Evolutionary conservation across 2,113 vertebrate species (phyloP).

Genomic region (Pogona vitticeps): DNA sequence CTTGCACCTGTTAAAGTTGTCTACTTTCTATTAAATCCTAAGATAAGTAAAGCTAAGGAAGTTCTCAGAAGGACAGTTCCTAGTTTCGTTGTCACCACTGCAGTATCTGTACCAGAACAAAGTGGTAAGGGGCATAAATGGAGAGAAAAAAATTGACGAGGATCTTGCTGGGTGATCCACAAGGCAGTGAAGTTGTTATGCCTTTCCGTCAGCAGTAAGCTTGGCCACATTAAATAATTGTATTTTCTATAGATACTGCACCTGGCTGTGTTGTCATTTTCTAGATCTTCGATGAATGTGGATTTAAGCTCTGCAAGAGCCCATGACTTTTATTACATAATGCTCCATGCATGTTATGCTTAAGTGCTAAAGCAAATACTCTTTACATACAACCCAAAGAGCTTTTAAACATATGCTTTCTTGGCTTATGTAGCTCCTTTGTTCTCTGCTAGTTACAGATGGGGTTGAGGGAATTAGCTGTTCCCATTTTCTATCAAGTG

Average conservation of each 20-base stretch:
- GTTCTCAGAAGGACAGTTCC: neutral
- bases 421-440: conserved; percentile 34
- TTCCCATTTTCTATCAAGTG: neutral
- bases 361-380: conserved; percentile 33
- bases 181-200: neutral
- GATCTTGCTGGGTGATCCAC: neutral
- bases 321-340: conserved; percentile 11
- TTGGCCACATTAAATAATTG: neutral
- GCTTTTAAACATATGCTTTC: conserved; percentile 42
- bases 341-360: conserved; percentile 5
- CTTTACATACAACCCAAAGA: conserved; percentile 48
- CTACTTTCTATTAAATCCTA: neutral
- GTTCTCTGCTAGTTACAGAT: conserved; percentile 49
- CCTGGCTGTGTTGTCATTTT: neutral
- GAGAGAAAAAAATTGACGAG: neutral
- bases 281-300: neutral
- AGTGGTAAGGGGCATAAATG: neutral
- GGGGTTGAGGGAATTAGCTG: conserved; percentile 26
- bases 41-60: neutral
- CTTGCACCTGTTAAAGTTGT: neutral
- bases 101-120: neutral
- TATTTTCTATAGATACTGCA: neutral
- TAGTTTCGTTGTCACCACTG: neutral
- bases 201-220: neutral
- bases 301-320: neutral